Evolutionary conservation across 2,888 invertebrate species (phyloP).

Genomic region (Cephonodes hylas): DNA sequence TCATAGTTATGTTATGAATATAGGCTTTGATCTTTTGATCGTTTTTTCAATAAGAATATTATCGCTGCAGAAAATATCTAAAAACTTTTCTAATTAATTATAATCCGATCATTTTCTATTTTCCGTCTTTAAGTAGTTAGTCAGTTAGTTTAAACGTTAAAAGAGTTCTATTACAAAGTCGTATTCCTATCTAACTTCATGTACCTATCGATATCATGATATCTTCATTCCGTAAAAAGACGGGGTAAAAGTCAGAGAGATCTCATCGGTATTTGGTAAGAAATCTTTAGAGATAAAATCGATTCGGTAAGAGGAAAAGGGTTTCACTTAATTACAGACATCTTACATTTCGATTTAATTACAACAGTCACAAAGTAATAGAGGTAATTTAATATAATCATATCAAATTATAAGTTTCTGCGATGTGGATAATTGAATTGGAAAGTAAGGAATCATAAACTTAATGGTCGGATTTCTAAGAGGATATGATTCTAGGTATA

Average conservation of each 20-base stretch:
- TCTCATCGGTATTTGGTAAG: neutral
- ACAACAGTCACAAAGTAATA: neutral
- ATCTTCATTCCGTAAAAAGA: neutral
- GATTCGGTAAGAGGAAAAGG: neutral
- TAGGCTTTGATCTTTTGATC: too few relatives aligned
- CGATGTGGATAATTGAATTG: neutral
- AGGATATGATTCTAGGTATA: too few relatives aligned
- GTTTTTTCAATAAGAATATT: too few relatives aligned
- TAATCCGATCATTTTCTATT: too few relatives aligned
- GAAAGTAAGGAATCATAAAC: neutral
- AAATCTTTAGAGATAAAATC: neutral
- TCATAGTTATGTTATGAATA: too few relatives aligned
- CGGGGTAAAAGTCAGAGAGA: neutral
- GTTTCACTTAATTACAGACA: neutral
- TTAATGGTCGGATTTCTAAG: neutral
- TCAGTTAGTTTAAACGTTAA: too few relatives aligned
- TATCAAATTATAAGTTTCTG: neutral
- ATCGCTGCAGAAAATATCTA: too few relatives aligned
- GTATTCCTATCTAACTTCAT: too few relatives aligned
- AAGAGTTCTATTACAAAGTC: too few relatives aligned
- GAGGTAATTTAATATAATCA: neutral
- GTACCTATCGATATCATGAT: neutral
- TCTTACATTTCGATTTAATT: neutral
- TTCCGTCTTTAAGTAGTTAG: too few relatives aligned
- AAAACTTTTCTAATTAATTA: too few relatives aligned